Evolutionary conservation across 2,797 vertebrate genomes (phyloP), one percentile per base, ranked within the genome.

Genomic region (Adelosebastes latens): DNA sequence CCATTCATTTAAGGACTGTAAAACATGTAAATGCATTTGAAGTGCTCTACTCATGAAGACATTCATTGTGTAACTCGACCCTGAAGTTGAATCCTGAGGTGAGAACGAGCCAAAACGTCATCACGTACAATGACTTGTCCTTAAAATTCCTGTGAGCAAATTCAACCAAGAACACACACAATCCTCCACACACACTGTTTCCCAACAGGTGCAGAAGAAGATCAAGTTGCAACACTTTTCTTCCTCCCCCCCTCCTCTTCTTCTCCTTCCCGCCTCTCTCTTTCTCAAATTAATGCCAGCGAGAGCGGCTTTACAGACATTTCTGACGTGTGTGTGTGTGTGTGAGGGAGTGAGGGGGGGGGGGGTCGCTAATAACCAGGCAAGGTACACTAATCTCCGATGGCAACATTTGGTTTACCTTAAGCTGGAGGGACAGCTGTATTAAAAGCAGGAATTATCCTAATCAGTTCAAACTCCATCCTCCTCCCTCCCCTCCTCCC

Each of bases 391-490:
- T 98, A 98, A 99, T 98, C 98, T 99, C 97, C 97, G 89, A 97
- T 97, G 97, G 97, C 97, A 98, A 98, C 98, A 99, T 98, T 99
- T 98, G 98, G 97, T 98, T 98, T 98, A 98, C 98, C 97, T 99
- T 99, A 98, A 98, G 97, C 97, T 97, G 96, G 96, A 98, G 96
- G 96, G 93, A 95, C 93, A 93, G 93, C 93, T 95, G 93, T 95
- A 94, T 94, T 93, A 95, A 94, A 94, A 93, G 88, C 90, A 92
- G 93, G 93, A 95, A 95, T 95, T 94, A 95, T 95, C 93, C 93
- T 94, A 95, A 94, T 94, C 93, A 94, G 93, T 92, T 91, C 89
- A 92, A 93, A 93, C 91, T 92, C 92, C 90, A 91, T 88, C 91
- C 92, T 88, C 83, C 90, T 80, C 78, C 79, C 77, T 67, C 80